Base-by-base conservation (phyloP, 2,888 invertebrate genomes). In the Ectropis crepuscularia region DNA sequence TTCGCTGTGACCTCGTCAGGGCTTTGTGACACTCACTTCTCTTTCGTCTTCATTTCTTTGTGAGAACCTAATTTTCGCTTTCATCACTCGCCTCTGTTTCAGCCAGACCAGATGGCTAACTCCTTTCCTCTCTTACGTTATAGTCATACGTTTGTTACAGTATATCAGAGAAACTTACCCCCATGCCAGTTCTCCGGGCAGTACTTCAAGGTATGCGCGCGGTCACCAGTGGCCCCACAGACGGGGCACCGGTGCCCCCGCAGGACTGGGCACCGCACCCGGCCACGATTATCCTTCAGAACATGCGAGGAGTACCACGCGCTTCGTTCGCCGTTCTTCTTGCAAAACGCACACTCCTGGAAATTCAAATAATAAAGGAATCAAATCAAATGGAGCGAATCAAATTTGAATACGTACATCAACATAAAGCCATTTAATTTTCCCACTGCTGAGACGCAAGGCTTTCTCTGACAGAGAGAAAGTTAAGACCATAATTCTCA, bases 301-400 rank as follows among this genome's bases (percentile, higher is more conserved):
- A 94, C 86, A 83, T 97, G 96, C 7, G 93, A 89, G 10, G 93
- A 91, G 75, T 95, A 96, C 70, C 95, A 94, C 53, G 93, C 93
- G 16, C 94, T 93, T 41, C 94, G 93, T 77, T 96, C 96, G 6
- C 96, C 95, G 76, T 96, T 97, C 79, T 96, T 96, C 82, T 95
- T 95, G 83, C 96, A 97, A 82, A 97, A 96, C 7, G 95, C 96
- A 81, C 96, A 97, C 74, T 94, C 94, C 78, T 92, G 78, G 0
- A 42, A 37, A 4, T 28, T 2, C 16, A 28, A 2, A 28, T 28
- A 28, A 28, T 28, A 28, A n/a, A n/a, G n/a, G n/a, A n/a, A n/a
- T n/a, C n/a, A n/a, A n/a, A n/a, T n/a, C n/a, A n/a, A n/a, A n/a
- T n/a, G n/a, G 16, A 28, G 16, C 16, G 16, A 28, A 28, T 28